Evolutionary conservation across 2,113 vertebrate genomes (phyloP).

Genomic region (Catharus minimus): DNA sequence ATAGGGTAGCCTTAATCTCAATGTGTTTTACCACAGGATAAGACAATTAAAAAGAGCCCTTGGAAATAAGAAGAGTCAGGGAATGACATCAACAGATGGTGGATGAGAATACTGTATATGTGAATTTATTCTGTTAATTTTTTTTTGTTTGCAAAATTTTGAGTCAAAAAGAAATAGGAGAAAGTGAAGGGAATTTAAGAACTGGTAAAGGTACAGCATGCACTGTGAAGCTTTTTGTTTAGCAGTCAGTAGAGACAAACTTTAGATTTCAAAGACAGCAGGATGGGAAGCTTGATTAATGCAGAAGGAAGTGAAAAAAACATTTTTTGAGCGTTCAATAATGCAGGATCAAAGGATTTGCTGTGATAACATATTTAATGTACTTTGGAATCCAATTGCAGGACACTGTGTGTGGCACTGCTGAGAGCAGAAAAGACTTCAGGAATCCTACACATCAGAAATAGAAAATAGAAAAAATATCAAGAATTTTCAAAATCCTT

Average conservation of each 20-base stretch:
- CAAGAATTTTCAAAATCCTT: not conserved
- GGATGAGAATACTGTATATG: not conserved
- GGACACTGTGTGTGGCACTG: not conserved
- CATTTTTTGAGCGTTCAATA: not conserved
- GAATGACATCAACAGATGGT: not conserved
- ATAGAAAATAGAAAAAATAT: not conserved
- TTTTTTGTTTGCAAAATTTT: not conserved
- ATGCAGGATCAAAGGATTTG: not conserved
- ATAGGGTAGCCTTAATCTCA: not conserved
- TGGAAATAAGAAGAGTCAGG: not conserved
- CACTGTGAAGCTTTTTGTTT: not conserved
- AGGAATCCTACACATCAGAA: not conserved
- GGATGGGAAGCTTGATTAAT: not conserved
- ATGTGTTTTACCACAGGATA: not conserved
- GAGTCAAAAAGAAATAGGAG: not conserved
- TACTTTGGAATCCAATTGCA: not conserved
- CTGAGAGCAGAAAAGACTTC: not conserved
- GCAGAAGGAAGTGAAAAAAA: not conserved
- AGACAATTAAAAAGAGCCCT: not conserved
- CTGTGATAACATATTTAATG: not conserved
- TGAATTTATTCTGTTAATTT: not conserved
- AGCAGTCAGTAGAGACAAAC: not conserved
- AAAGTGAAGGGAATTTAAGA: not conserved
- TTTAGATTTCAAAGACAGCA: slow-evolving; percentile 16
- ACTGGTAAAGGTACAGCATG: not conserved